Conservation (phyloP, 2,797 vertebrate species). For the Melopsittacus undulatus region DNA sequence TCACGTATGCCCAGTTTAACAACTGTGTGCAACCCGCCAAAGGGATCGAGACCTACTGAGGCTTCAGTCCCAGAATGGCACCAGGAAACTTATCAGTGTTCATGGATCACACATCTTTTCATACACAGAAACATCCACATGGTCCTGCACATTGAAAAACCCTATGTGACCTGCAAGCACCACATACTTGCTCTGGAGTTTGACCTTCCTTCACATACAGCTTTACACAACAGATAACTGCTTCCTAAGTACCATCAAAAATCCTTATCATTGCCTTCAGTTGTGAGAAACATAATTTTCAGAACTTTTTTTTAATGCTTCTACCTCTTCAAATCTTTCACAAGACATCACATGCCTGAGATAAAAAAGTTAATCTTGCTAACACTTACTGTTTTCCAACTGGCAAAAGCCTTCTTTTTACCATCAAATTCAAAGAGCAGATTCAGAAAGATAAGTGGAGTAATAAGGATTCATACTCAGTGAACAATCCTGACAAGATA, state of each 20-base stretch:
- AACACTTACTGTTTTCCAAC: neutral
- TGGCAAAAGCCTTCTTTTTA: neutral
- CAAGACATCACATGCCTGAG: neutral
- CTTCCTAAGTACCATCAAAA: neutral
- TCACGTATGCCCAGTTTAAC: neutral
- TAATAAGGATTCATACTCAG: neutral
- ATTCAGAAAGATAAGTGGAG: neutral
- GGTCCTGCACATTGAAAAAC: neutral
- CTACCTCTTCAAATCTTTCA: neutral
- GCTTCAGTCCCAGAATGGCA: neutral
- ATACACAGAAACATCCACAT: neutral
- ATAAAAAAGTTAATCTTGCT: neutral
- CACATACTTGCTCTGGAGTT: neutral
- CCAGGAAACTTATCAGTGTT: neutral
- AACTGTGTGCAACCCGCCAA: neutral
- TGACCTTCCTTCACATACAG: neutral
- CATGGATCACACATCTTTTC: neutral
- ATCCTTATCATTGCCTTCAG: neutral
- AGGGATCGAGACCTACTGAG: neutral
- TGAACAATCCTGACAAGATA: neutral
- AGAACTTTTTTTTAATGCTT: neutral
- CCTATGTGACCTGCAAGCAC: neutral
- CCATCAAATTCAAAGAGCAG: neutral
- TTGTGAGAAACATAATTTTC: neutral
- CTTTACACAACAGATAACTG: neutral